A percentile compares a stretch with the other conserved stretches of the same genome.
These are phyloP conservation scores for Blastobasis adustella DNA, from an alignment of 2,888 invertebrate genomes.

Conservation along the genomic window DNA sequence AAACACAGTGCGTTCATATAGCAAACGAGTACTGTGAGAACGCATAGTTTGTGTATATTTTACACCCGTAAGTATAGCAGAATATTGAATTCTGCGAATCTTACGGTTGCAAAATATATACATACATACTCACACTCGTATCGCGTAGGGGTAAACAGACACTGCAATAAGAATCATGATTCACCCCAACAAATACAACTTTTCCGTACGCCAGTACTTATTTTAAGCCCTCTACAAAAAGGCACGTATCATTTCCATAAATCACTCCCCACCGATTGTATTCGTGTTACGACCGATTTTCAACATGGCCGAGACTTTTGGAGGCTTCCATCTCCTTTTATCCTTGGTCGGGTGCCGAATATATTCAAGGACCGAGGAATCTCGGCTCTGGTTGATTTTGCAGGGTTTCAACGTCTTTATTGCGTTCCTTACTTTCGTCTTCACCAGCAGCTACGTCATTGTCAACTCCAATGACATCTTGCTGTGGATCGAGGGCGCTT, in stretches of 20 bases:
- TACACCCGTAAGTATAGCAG: no score
- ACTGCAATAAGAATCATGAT: neutral
- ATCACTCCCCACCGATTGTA: constrained; percentile 14
- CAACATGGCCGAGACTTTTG: constrained; percentile 46
- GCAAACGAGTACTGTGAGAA: no score
- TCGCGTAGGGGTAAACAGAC: neutral
- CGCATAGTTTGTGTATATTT: no score
- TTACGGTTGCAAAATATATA: no score
- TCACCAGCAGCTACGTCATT: constrained; percentile 46
- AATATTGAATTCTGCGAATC: no score
- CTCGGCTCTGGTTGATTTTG: constrained; percentile 36
- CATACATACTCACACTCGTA: neutral
- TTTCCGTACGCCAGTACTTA: constrained; percentile 20
- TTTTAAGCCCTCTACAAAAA: constrained; percentile 21
- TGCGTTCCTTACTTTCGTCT: constrained; percentile 43
- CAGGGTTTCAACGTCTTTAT: constrained; percentile 47
- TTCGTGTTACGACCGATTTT: neutral
- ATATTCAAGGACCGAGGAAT: constrained; percentile 40
- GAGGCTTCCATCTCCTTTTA: constrained; percentile 41
- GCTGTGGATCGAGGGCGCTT: constrained; percentile 54
- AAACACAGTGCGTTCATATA: no score
- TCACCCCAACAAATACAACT: neutral
- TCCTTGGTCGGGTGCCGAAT: constrained; percentile 48
- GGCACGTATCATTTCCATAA: constrained; percentile 16
- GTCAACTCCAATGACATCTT: constrained; percentile 31